Base-by-base conservation (phyloP, 2,888 invertebrate species). In the Leucozona laternaria region DNA sequence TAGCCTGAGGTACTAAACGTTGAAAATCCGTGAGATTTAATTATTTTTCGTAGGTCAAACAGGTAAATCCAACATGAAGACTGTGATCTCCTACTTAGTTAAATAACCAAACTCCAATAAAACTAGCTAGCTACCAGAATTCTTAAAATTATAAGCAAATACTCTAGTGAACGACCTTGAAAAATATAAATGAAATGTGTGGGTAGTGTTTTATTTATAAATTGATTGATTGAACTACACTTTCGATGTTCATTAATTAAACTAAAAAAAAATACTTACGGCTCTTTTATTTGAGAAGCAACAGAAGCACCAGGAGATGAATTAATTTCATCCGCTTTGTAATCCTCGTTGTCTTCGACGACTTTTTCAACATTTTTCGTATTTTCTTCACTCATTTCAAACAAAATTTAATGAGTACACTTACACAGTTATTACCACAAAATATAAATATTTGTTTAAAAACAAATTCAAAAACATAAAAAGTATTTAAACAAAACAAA, bases 341-440 rank as follows among this genome's bases (percentile, higher is more conserved):
- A 6, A 15, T 73, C 40, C 5, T 11, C 57, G 10, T 40, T 31
- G 10, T 11, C 25, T 4, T 64, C 57, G 6, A 17, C 45, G 6
- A 22, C 7, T 53, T 37, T 22, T 53, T 71, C 70, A 25, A 50
- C 15, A 17, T 7, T 40, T 48, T 84, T 58, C 7, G 31, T 80
- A 71, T 66, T 80, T 45, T 80, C 58, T 6, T 72, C 64, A 80
- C 76, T 76, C 84, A 84, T 84, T 66, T 79, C 64, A 22, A 57
- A 50, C 17, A 31, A 45, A 17, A 60, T 8, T 45, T 0, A 10
- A 58, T 45, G 53, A 45, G 15, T 55, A 7, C 17, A 75, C 22
- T 10, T 15, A 15, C 22, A 66, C 48, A 66, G 28, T 34, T 50
- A 37, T 17, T 25, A 60, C 40, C 3, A 17, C 4, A 11, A 58